Evolutionary conservation across 2,888 invertebrate genomes (phyloP).

Genomic region (Amaurobius ferox): DNA sequence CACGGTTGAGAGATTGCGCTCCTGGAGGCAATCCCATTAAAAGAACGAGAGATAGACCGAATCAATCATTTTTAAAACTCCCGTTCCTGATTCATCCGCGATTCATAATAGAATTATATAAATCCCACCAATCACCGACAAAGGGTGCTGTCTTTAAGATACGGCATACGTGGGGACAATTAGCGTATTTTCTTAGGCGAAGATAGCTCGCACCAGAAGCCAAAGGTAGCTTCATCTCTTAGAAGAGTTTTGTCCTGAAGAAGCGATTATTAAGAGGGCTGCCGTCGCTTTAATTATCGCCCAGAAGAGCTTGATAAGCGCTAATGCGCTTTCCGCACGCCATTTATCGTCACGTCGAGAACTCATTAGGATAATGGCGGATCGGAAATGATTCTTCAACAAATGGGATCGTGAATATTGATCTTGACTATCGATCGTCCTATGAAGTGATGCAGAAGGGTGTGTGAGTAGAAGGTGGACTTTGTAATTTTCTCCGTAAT

Average conservation of each 20-base stretch:
- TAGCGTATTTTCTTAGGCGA: neutral
- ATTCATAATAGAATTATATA: constrained; percentile 16
- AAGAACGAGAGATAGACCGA: neutral
- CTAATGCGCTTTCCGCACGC: constrained; percentile 1
- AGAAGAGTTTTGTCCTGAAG: neutral
- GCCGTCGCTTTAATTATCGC: constrained; percentile 17
- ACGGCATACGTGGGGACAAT: neutral
- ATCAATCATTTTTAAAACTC: constrained; percentile 7
- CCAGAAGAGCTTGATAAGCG: neutral
- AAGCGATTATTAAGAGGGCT: constrained; percentile 9
- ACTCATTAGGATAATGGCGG: constrained; percentile 17
- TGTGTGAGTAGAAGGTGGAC: neutral
- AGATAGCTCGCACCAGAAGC: constrained; percentile 9
- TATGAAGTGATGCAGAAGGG: neutral
- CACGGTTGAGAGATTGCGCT: too few species aligned
- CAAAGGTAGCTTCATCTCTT: neutral
- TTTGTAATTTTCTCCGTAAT: too few species aligned
- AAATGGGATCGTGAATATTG: neutral
- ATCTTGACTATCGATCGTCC: neutral
- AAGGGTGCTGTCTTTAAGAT: neutral
- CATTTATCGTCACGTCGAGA: constrained; percentile 5
- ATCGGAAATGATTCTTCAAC: neutral
- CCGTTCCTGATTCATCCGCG: neutral
- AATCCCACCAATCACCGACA: neutral
- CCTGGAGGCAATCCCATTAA: neutral